Evolutionary conservation across 2,797 vertebrate genomes (phyloP).

Genomic region (Bradypodion pumilum): DNA sequence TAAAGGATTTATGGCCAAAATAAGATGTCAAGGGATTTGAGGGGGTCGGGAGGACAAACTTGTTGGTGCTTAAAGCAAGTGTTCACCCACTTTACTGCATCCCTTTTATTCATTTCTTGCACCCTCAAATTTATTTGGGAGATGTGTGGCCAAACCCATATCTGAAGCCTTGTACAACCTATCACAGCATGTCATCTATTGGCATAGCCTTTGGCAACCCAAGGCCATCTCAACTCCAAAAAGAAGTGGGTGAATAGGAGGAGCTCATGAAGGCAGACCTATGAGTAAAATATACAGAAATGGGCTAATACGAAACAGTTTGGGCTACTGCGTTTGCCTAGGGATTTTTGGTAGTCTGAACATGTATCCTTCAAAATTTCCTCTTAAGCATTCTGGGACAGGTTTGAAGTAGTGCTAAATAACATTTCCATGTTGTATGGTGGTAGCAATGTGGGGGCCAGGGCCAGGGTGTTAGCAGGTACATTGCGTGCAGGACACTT

Average conservation of each 20-base stretch:
- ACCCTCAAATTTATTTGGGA: background rate
- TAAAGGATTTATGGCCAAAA: background rate
- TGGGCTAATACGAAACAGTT: no score
- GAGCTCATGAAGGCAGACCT: background rate
- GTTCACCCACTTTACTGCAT: background rate
- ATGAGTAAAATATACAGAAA: background rate
- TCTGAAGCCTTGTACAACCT: background rate
- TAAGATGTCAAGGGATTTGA: background rate
- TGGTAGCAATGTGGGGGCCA: no score
- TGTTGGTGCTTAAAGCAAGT: background rate
- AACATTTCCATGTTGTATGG: no score
- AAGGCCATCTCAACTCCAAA: no score
- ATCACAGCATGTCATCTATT: background rate
- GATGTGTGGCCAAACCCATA: no score
- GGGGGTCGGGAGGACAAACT: background rate
- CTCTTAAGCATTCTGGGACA: background rate
- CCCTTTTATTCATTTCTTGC: no score
- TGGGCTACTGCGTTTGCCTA: background rate
- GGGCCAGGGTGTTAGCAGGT: no score
- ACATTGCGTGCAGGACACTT: background rate
- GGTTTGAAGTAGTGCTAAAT: background rate
- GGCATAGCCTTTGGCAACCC: no score
- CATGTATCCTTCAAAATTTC: background rate
- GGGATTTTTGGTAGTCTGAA: background rate
- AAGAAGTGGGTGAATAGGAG: no score